Percentiles rank a stretch among this genome's conserved stretches.
Evolutionary conservation across 2,113 vertebrate species (phyloP).

Genomic region (Andinoacara biseriatus): DNA sequence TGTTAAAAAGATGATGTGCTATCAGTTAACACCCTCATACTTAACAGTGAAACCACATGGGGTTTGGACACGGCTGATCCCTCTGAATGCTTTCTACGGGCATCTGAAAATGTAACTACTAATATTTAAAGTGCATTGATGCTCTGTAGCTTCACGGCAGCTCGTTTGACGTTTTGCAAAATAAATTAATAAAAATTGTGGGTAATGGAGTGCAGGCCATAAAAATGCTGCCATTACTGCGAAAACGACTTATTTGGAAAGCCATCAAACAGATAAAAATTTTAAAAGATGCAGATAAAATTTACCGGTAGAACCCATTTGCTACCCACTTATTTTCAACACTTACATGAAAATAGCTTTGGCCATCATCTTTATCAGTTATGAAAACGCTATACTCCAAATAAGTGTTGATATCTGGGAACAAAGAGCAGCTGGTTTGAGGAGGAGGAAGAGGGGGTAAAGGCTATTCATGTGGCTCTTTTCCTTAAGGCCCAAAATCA

Average conservation of each 20-base stretch:
- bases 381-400: background rate
- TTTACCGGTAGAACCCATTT: background rate
- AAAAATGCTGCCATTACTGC: background rate
- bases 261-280: background rate
- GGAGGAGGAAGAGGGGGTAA: background rate
- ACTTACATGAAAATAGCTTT: background rate
- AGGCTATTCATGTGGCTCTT: background rate
- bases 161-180: background rate
- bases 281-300: background rate
- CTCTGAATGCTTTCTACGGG: background rate
- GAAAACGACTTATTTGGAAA: background rate
- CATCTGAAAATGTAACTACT: background rate
- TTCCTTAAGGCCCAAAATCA: background rate
- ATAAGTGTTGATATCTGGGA: background rate
- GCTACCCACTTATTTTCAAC: background rate
- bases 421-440: background rate
- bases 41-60: slow-evolving; percentile 6
- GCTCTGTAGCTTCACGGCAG: background rate
- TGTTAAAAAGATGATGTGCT: slow-evolving; percentile 45
- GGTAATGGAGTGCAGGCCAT: background rate
- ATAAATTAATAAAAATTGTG: background rate
- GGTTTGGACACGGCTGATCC: slow-evolving; percentile 18
- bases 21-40: slow-evolving; percentile 25
- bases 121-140: background rate
- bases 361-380: background rate